Evolutionary conservation across 2,113 vertebrate genomes (phyloP).

Genomic region (Peucedramus taeniatus): DNA sequence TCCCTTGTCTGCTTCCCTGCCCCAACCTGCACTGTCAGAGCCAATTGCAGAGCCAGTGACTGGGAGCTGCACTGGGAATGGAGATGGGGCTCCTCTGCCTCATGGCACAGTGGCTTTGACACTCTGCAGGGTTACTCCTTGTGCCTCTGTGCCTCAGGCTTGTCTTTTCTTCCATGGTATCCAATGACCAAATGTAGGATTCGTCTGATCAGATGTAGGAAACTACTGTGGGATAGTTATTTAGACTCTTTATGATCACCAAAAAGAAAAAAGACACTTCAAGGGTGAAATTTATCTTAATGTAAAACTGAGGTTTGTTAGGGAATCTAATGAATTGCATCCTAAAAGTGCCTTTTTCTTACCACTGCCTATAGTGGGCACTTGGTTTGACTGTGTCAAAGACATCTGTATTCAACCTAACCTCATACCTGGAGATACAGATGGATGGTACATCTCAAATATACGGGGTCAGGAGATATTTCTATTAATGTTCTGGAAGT

Average conservation of each 20-base stretch:
- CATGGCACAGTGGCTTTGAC: neutral
- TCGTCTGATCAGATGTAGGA: too few species aligned
- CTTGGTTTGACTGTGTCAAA: neutral
- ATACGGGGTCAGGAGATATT: neutral
- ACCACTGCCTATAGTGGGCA: too few species aligned
- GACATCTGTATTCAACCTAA: neutral
- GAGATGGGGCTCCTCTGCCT: neutral
- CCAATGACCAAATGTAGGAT: neutral
- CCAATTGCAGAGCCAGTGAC: neutral
- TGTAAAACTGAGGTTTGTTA: neutral
- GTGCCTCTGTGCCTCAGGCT: neutral
- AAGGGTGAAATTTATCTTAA: neutral
- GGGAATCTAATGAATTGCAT: neutral
- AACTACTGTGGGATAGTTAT: neutral
- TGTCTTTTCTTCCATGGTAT: neutral
- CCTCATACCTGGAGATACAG: neutral
- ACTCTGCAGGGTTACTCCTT: neutral
- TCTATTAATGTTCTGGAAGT: neutral
- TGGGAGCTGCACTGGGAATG: neutral
- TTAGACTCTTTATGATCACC: neutral
- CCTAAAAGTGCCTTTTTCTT: neutral
- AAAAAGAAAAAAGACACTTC: neutral
- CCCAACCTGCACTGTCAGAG: neutral
- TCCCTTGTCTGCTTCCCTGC: neutral
- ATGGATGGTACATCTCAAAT: neutral